Evolutionary conservation across 2,888 invertebrate genomes (phyloP).

Genomic region (Tridacna crocea): DNA sequence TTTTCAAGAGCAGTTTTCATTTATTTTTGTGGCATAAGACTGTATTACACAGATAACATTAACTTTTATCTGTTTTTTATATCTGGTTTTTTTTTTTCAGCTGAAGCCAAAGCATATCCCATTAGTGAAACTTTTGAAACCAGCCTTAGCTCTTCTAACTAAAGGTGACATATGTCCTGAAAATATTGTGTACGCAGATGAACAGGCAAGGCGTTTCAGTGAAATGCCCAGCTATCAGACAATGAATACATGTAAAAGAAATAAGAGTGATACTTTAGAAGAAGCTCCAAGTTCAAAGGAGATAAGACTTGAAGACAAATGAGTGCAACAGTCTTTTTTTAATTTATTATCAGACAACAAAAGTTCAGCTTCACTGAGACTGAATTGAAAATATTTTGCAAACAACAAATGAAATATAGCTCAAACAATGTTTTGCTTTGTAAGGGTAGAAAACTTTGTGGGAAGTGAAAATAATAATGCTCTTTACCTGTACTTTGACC

Average conservation of each 20-base stretch:
- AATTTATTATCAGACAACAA: background rate
- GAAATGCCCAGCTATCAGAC: background rate
- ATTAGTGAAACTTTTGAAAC: background rate
- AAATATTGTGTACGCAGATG: background rate
- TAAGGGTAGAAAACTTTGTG: background rate
- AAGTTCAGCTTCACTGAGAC: background rate
- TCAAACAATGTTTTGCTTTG: too few relatives aligned
- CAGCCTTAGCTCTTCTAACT: background rate
- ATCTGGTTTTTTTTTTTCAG: background rate
- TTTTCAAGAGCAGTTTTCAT: too few relatives aligned
- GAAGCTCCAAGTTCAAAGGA: slow-evolving; percentile 1
- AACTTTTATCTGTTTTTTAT: background rate
- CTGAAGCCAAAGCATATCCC: slow-evolving; percentile 9
- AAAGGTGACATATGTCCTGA: background rate
- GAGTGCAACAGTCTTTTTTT: background rate
- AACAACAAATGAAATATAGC: too few relatives aligned
- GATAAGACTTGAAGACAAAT: background rate
- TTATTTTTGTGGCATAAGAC: too few relatives aligned
- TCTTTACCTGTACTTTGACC: background rate
- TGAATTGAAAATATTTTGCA: background rate
- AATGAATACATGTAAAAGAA: background rate
- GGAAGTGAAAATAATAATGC: background rate
- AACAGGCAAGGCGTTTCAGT: too few relatives aligned
- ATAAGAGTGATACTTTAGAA: background rate
- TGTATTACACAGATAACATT: background rate